Evolutionary conservation across 2,113 vertebrate genomes (phyloP), one percentile per base, ranked within the genome.

Genomic region (Pygoscelis antarcticus): DNA sequence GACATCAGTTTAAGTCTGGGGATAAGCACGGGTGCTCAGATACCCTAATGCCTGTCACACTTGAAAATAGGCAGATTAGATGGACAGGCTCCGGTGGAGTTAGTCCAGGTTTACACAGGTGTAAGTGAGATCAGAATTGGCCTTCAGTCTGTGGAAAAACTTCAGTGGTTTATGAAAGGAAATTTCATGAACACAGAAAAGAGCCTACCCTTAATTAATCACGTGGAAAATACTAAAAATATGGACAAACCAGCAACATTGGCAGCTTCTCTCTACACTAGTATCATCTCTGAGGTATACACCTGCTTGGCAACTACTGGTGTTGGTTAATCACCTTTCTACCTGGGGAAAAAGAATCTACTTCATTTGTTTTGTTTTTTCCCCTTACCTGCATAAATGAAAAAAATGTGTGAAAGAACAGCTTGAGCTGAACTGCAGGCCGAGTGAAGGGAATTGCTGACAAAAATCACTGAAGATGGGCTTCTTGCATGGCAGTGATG

Each of bases 91-190:
- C 72, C 79, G 81, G 38, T 47, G 65, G 68, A 90, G 68, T 78
- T 77, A 92, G 79, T 71, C 60, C 86, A 92, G 79, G 83, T 96
- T 97, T 97, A 94, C 86, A 84, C 90, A 96, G 90, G 90, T 95
- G 96, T 81, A 86, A 93, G 64, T 95, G 97, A 96, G 94, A 92
- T 97, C 95, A 97, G 88, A 95, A 93, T 90, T 96, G 97, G 96
- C 95, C 38, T 89, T 75, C 83, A 64, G 66, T 90, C 60, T 90
- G 49, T 88, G 93, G 95, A 83, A 96, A 97, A 96, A 92, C 51
- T 92, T 77, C 55, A 83, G 46, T 0, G 7, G 55, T 90, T 95
- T 96, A 89, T 38, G 30, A 92, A 92, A 93, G 88, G 92, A 95
- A 97, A 96, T 92, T 86, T 87, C 70, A 60, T 64, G 68, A 29